Evolutionary conservation across 2,888 invertebrate genomes (phyloP).

Genomic region (Napeogenes inachia): DNA sequence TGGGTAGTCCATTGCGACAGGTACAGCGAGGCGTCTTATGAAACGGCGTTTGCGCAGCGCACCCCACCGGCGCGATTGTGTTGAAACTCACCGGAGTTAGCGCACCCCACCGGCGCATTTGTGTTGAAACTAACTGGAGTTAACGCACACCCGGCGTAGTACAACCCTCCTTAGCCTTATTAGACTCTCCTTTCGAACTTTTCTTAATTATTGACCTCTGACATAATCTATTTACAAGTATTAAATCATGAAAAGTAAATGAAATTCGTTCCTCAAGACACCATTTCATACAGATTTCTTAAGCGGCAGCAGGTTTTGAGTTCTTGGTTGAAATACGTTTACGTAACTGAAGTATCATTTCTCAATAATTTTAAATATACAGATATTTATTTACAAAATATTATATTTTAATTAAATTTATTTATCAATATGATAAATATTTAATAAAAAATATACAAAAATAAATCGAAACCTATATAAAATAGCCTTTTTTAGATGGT

Average conservation of each 20-base stretch:
- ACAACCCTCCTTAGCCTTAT: constrained; percentile 35
- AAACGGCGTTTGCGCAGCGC: constrained; percentile 73
- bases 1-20: constrained; percentile 75
- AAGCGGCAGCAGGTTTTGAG: constrained; percentile 26
- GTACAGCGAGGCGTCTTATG: constrained; percentile 72
- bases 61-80: constrained; percentile 64
- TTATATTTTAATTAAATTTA: no score
- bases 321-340: constrained; percentile 34
- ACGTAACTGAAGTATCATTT: constrained; percentile 47
- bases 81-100: constrained; percentile 58
- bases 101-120: constrained; percentile 59
- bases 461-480: no score
- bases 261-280: constrained; percentile 9
- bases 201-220: no score
- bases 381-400: no score
- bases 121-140: constrained; percentile 65
- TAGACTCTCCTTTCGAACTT: no score
- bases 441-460: no score
- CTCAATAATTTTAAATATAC: constrained; percentile 26
- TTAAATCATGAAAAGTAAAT: neutral
- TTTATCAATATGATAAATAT: no score
- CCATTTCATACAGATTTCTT: constrained; percentile 18
- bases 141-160: constrained; percentile 49
- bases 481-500: no score
- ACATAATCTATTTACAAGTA: no score